Evolutionary conservation across 2,888 invertebrate genomes (phyloP).

Genomic region (Ferrisia virgata): DNA sequence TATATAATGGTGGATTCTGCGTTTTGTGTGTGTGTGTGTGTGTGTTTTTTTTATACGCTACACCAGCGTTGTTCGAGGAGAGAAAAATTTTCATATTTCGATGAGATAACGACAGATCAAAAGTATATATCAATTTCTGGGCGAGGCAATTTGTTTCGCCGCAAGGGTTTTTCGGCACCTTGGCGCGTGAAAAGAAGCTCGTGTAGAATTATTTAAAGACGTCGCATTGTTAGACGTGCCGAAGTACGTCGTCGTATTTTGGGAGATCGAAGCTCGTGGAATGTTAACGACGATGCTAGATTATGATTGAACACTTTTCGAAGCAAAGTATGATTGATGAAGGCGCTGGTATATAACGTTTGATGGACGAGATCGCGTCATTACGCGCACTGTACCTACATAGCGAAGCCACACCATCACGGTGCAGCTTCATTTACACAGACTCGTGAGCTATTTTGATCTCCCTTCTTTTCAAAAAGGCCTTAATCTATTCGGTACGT

Average conservation of each 20-base stretch:
- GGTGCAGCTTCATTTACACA: slow-evolving; percentile 29
- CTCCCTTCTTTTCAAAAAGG: neutral
- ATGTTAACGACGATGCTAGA: slow-evolving; percentile 28
- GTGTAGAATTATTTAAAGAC: slow-evolving; percentile 24
- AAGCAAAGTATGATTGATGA: slow-evolving; percentile 38
- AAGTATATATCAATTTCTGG: slow-evolving; percentile 8
- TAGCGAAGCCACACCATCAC: neutral
- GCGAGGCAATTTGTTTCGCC: neutral
- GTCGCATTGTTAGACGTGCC: neutral
- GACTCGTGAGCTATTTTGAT: slow-evolving; percentile 22
- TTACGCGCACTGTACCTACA: neutral
- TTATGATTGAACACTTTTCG: slow-evolving; percentile 40
- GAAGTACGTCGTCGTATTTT: neutral
- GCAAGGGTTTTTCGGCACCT: neutral
- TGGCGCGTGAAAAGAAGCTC: neutral
- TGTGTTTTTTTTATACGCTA: neutral
- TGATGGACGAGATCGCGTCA: slow-evolving; percentile 39
- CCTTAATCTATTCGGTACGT: slow-evolving; percentile 8
- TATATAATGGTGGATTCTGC: neutral
- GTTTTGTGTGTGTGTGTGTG: too few relatives aligned
- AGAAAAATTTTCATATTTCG: neutral
- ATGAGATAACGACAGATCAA: slow-evolving; percentile 14
- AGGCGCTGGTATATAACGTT: slow-evolving; percentile 22
- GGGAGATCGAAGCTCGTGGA: neutral
- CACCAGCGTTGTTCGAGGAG: neutral